Percentiles rank a stretch among this genome's conserved stretches.
Conservation (phyloP, 2,888 invertebrate species). For the Pachydiplax longipennis region DNA sequence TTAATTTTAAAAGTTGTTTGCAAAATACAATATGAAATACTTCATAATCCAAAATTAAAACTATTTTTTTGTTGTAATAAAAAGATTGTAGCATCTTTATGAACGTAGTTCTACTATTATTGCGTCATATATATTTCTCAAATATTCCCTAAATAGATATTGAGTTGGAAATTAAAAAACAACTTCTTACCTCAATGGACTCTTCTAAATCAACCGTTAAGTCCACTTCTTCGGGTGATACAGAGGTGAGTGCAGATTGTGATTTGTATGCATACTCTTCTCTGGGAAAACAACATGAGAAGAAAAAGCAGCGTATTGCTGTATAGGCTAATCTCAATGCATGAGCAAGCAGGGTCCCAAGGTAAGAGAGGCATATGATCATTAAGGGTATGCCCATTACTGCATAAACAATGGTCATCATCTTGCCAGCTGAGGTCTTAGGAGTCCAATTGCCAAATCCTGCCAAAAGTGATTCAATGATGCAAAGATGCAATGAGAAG, state of each 20-base stretch:
- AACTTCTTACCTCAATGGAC: neutral
- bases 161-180: too few relatives aligned
- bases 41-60: too few relatives aligned
- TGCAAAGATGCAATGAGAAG: too few relatives aligned
- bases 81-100: too few relatives aligned
- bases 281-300: neutral
- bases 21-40: too few relatives aligned
- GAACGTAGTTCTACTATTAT: too few relatives aligned
- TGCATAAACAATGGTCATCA: conserved; percentile 86
- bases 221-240: neutral
- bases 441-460: conserved; percentile 89
- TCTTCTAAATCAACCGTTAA: neutral
- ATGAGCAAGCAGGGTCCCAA: conserved; percentile 82
- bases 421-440: conserved; percentile 80
- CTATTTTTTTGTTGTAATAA: too few relatives aligned
- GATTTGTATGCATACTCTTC: conserved; percentile 30
- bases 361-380: conserved; percentile 83
- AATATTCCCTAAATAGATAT: too few relatives aligned
- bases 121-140: too few relatives aligned
- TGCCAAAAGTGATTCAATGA: conserved; percentile 56
- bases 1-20: too few relatives aligned
- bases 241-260: conserved; percentile 17
- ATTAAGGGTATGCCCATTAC: conserved; percentile 87
- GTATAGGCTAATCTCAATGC: conserved; percentile 74
- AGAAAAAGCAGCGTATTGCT: neutral